Base-by-base conservation (phyloP, 2,113 vertebrate genomes). In the Gopherus flavomarginatus region DNA sequence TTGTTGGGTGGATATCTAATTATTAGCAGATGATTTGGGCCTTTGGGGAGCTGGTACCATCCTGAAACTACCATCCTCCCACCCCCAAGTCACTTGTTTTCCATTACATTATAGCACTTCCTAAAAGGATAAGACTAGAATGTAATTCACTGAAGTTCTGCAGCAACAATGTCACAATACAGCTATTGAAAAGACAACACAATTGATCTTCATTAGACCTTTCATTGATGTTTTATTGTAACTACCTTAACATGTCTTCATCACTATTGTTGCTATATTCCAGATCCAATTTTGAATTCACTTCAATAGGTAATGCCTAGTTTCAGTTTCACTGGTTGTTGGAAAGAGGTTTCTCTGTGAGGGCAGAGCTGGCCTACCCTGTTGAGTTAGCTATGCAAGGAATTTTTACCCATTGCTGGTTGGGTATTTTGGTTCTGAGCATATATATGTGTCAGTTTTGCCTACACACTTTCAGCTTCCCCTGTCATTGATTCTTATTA, bases 391-490 rank as follows among this genome's bases (percentile, higher is more conserved):
- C 50, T 22, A 44, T 53, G n/a, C 8, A 38, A 38, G 44, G 8
- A 72, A 72, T 72, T 38, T 38, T 72, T 72, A 72, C 9, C 16
- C n/a, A 38, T 38, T 72, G 35, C n/a, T 38, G 19, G 17, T 38
- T 72, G 65, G 31, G 50, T 14, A 83, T 87, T 62, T 29, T 65
- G 56, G 11, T 21, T 56, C 49, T 31, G 44, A 52, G 77, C 11
- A 17, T 72, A 78, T 57, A 54, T 4, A 7, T 72, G 56, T 81
- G 35, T 92, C 80, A 62, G 13, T 13, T 87, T 54, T 78, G 8
- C 0, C 1, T 59, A 35, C 14, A 35, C 7, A 1, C 13, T 50
- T 11, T 1, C 17, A 13, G 19, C 85, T n/a, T 49, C 13, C 47
- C 49, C 12, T 44, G 5, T 49, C 29, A 35, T 31, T 24, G 26